These are phyloP conservation scores for Pantelozetes paolii DNA, from an alignment of 2,888 invertebrate genomes.

Conservation along the genomic window DNA sequence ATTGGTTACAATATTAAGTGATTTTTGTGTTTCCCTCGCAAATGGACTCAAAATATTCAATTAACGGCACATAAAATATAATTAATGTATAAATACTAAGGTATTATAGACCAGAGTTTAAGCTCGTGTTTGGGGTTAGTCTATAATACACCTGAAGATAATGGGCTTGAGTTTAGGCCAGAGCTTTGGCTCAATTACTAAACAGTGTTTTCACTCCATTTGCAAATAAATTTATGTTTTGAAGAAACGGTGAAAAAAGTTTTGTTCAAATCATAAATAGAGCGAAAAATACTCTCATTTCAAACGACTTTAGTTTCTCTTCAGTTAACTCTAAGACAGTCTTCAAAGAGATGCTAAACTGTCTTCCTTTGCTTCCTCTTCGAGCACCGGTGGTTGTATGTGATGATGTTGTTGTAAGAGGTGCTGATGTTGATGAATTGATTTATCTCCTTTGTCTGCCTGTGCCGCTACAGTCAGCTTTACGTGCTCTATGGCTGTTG, in stretches of 20 bases:
- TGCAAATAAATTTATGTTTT: background rate
- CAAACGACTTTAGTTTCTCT: no score
- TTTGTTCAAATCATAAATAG: no score
- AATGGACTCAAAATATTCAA: slow-evolving; percentile 2
- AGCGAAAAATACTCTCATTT: no score
- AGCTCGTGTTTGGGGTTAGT: slow-evolving; percentile 20
- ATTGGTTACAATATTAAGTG: no score
- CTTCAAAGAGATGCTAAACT: slow-evolving; percentile 19
- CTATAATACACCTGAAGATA: slow-evolving; percentile 21
- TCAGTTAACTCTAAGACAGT: no score
- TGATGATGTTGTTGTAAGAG: slow-evolving; percentile 19
- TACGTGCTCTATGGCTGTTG: slow-evolving; percentile 38
- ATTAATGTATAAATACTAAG: background rate
- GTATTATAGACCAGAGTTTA: slow-evolving; percentile 23
- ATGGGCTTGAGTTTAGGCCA: slow-evolving; percentile 25
- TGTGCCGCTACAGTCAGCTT: slow-evolving; percentile 36
- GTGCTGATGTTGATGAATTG: slow-evolving; percentile 11
- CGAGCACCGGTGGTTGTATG: background rate
- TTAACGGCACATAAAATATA: slow-evolving; percentile 26
- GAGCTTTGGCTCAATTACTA: background rate
- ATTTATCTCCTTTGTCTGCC: slow-evolving; percentile 20
- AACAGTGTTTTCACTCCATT: background rate
- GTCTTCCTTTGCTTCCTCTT: slow-evolving; percentile 21
- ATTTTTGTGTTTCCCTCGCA: no score
- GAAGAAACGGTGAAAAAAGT: background rate